Percentiles rank a stretch among this genome's conserved stretches.
Evolutionary conservation across 2,888 invertebrate species (phyloP).

Genomic region (Dorcus hopei): DNA sequence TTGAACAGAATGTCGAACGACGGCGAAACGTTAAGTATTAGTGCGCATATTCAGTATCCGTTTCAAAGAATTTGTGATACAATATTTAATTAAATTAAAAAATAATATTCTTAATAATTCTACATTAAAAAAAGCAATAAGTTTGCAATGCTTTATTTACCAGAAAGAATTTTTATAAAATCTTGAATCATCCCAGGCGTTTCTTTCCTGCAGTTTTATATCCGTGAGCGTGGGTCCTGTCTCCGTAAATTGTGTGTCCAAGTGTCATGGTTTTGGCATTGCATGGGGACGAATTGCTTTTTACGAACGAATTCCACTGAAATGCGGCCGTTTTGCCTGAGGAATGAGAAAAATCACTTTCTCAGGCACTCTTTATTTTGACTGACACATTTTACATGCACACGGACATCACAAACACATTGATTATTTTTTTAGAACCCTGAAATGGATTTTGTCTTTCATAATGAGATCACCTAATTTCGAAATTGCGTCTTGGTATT

Average conservation of each 20-base stretch:
- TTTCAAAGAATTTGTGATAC: too few relatives aligned
- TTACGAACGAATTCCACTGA: conserved; percentile 35
- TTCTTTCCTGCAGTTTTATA: conserved; percentile 16
- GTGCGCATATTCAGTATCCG: too few relatives aligned
- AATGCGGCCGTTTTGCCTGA: conserved; percentile 21
- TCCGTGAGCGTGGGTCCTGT: conserved; percentile 33
- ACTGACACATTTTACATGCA: background rate
- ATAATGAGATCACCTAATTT: conserved; percentile 61
- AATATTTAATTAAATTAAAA: too few relatives aligned
- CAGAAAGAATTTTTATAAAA: background rate
- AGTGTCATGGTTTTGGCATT: conserved; percentile 28
- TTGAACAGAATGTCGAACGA: too few relatives aligned
- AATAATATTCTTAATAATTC: too few relatives aligned
- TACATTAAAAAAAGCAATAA: background rate
- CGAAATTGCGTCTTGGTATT: conserved; percentile 63
- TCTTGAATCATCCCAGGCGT: background rate
- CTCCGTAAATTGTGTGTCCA: conserved; percentile 36
- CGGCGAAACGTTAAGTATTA: too few relatives aligned
- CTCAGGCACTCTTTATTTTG: background rate
- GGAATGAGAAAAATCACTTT: conserved; percentile 17
- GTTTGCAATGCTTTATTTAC: conserved; percentile 10
- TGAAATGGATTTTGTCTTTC: conserved; percentile 54
- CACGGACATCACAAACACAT: conserved; percentile 6
- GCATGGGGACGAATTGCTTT: conserved; percentile 25
- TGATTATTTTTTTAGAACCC: background rate